Evolutionary conservation across 2,113 vertebrate species (phyloP), one percentile per base, ranked within the genome.

Genomic region (Clupea harengus): DNA sequence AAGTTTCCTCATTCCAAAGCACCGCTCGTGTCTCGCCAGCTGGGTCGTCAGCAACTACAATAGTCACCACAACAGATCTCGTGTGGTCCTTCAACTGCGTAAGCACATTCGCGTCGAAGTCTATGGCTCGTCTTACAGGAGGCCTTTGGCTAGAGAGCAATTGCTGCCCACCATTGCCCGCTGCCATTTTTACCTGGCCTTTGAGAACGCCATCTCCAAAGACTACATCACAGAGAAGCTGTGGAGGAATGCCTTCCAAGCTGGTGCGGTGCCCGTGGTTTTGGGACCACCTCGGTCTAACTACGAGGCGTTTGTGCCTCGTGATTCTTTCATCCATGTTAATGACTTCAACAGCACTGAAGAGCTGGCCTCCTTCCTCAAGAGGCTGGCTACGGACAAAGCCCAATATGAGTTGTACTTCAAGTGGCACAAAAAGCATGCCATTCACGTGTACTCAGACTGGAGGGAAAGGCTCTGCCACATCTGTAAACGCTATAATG

Each of bases 151-250:
- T 0, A 0, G 0, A 0, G 9, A 11, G 0, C n/a, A 80, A 11
- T 89, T 95, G 49, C 54, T 94, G 82, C 84, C 92, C 17, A 93
- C 88, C 13, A 92, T 93, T 44, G 87, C 83, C 81, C 93, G 88
- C 2, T 96, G 96, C 83, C 89, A 85, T 4, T 97, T 97, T 89
- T 96, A 96, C 90, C 85, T 97, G 85, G 95, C 96, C 1, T 97
- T 97, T 0, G 96, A 97, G 92, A 97, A 97, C 91, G 96, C 96
- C 0, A 18, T 83, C 82, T 91, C 95, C 0, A 90, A 78, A 0
- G 96, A 96, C 87, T 97, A 95, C 89, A 95, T 96, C 89, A 95
- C 93, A 0, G 95, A 96, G 93, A 97, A 97, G 88, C 89, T 95
- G 7, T 96, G 95, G 95, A 46, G 17, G 47, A 97, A 96, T 0